Evolutionary conservation across 2,888 invertebrate species (phyloP).

Genomic region (Belgica antarctica): DNA sequence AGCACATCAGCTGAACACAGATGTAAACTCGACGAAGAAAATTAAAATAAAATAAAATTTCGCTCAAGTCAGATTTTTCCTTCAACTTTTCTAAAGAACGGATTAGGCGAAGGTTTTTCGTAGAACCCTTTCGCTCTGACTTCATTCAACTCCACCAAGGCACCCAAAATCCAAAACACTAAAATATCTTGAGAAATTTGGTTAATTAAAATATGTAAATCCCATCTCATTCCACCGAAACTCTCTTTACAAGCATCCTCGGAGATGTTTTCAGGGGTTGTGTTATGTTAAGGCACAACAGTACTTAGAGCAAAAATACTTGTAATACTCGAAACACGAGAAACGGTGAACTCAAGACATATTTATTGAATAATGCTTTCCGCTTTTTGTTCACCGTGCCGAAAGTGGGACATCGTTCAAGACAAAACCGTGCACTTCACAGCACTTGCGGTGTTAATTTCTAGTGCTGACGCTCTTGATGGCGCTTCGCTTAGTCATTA

Average conservation of each 20-base stretch:
- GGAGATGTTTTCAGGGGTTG: conserved; percentile 7
- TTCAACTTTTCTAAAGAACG: no score
- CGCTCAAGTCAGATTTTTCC: background rate
- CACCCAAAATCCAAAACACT: conserved; percentile 14
- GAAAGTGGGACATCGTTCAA: background rate
- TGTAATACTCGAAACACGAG: background rate
- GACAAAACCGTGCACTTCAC: background rate
- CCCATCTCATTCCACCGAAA: background rate
- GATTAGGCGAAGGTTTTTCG: background rate
- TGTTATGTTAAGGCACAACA: background rate
- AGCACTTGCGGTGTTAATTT: conserved; percentile 7
- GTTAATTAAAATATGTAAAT: conserved; percentile 42
- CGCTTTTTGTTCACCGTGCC: background rate
- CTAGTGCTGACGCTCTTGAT: background rate
- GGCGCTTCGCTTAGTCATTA: background rate
- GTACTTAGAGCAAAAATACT: conserved; percentile 10
- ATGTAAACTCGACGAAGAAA: conserved; percentile 26
- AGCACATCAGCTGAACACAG: conserved; percentile 31
- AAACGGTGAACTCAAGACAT: background rate
- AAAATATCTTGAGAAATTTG: conserved; percentile 39
- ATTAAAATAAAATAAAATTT: conserved; percentile 30
- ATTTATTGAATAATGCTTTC: conserved; percentile 24
- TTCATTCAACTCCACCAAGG: background rate
- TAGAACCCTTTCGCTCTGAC: conserved; percentile 14
- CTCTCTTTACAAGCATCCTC: background rate